Conservation (phyloP, 2,888 invertebrate genomes). For the Chaitophorus viminalis region DNA sequence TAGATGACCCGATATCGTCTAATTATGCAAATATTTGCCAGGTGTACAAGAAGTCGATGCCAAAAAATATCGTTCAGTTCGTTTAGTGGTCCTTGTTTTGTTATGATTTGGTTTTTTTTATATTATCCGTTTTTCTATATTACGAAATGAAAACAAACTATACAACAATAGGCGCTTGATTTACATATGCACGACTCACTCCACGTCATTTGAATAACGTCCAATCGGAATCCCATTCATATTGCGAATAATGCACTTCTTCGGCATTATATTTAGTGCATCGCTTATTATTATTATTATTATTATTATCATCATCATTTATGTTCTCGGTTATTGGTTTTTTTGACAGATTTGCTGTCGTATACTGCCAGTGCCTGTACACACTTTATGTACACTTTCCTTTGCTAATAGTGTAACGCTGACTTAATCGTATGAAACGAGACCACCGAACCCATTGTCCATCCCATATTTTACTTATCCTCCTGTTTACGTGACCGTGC, state of each 20-base stretch:
- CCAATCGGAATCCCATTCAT: slow-evolving; percentile 8
- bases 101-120: not conserved
- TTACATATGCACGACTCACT: slow-evolving; percentile 12
- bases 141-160: slow-evolving; percentile 24
- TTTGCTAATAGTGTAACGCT: not conserved
- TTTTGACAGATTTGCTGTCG: not conserved
- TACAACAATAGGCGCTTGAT: slow-evolving; percentile 12
- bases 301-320: not conserved
- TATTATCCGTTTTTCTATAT: not conserved
- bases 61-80: not conserved
- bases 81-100: not conserved
- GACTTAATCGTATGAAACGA: slow-evolving; percentile 36
- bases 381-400: not conserved
- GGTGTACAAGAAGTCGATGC: not conserved
- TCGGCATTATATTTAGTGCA: not conserved
- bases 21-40: not conserved
- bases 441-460: not conserved
- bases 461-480: slow-evolving; percentile 1
- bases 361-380: not conserved
- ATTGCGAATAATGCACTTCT: not conserved
- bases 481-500: slow-evolving; percentile 38
- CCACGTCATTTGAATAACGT: not conserved
- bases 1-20: not conserved
- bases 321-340: not conserved
- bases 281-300: not conserved